Percentiles rank a stretch among this genome's conserved stretches.
Conservation (phyloP, 2,888 invertebrate species). For the Clunio marinus region DNA sequence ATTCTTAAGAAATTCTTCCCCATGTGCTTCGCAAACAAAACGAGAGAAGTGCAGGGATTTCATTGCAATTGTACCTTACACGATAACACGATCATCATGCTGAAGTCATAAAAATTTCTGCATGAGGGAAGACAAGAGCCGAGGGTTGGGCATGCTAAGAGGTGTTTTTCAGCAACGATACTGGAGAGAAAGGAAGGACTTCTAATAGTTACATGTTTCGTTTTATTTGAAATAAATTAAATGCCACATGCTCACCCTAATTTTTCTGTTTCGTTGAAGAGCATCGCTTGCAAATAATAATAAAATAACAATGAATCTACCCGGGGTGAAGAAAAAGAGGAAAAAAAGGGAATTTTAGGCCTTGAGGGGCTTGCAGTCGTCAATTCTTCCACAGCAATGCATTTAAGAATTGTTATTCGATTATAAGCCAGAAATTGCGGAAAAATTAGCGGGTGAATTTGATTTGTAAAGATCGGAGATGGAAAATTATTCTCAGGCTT, state of each 20-base stretch:
- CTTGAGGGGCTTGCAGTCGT: conserved; percentile 35
- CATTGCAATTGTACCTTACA: conserved; percentile 28
- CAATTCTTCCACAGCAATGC: conserved; percentile 35
- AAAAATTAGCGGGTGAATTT: conserved; percentile 53
- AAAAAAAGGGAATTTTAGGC: conserved; percentile 18
- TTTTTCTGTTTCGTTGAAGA: conserved; percentile 18
- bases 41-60: conserved; percentile 33
- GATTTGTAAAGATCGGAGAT: background rate
- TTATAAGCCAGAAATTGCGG: conserved; percentile 53
- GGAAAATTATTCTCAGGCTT: background rate
- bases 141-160: background rate
- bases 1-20: background rate
- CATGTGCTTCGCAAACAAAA: background rate
- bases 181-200: background rate
- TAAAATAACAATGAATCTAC: conserved; percentile 28
- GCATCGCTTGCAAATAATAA: conserved; percentile 23
- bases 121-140: conserved; percentile 1
- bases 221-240: conserved; percentile 39
- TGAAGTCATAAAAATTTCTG: conserved; percentile 37
- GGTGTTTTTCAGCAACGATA: background rate
- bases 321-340: conserved; percentile 5
- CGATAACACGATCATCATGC: conserved; percentile 28
- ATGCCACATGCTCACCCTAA: conserved; percentile 40
- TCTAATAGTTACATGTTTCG: conserved; percentile 38
- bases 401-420: conserved; percentile 45